Evolutionary conservation across 2,888 invertebrate species (phyloP).

Genomic region (Leucoma salicis): DNA sequence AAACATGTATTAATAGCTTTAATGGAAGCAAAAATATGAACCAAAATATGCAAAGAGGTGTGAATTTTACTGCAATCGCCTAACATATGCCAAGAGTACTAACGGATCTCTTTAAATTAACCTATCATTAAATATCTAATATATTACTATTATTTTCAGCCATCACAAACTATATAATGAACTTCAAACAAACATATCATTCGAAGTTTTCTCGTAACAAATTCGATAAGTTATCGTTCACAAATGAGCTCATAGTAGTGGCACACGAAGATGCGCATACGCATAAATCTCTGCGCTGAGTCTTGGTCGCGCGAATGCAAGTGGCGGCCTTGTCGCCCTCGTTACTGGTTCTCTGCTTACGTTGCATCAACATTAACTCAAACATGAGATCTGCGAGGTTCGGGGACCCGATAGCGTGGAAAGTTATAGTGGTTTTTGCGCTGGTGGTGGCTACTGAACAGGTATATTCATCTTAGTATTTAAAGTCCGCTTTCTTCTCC

Average conservation of each 20-base stretch:
- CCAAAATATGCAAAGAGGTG: too few species aligned
- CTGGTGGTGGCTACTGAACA: constrained; percentile 31
- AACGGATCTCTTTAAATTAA: too few species aligned
- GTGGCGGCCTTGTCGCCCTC: constrained; percentile 37
- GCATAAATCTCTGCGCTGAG: constrained; percentile 41
- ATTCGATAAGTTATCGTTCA: neutral
- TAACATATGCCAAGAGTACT: too few species aligned
- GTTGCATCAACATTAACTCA: constrained; percentile 9
- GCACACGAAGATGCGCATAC: constrained; percentile 35
- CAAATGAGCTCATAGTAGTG: constrained; percentile 18
- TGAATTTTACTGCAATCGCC: too few species aligned
- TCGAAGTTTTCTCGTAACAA: too few species aligned
- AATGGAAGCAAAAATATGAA: too few species aligned
- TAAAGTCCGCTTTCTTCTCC: too few species aligned
- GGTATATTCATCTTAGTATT: constrained; percentile 10
- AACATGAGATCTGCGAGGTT: neutral
- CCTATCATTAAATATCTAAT: too few species aligned
- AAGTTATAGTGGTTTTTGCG: constrained; percentile 27
- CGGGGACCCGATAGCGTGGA: constrained; percentile 17
- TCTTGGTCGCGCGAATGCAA: constrained; percentile 50
- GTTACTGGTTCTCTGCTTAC: neutral
- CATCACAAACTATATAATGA: too few species aligned
- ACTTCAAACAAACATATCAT: too few species aligned
- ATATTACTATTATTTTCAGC: too few species aligned
- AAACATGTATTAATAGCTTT: too few species aligned